Percentiles rank a stretch among this genome's conserved stretches.
These are phyloP conservation scores for human DNA, from an alignment of 2,113 vertebrate species.

Conservation along the genomic window GRCh38 chr2:162608001-162608500, in stretches of 20 bases:
- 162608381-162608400: rapidly evolving
- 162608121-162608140: background rate
- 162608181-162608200: background rate
- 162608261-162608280: background rate
- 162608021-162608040: background rate
- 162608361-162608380: background rate
- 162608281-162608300: background rate
- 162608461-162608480: background rate
- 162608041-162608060: background rate
- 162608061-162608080: background rate
- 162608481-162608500: background rate
- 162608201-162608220: rapidly evolving
- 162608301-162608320: constrained; percentile 2
- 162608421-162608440: background rate
- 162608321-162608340: background rate
- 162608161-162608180: background rate
- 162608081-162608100: background rate
- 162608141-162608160: background rate
- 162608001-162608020: background rate
- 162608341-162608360: background rate
- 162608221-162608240: rapidly evolving
- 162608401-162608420: too few species aligned
- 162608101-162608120: background rate
- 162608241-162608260: background rate
- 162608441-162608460: background rate